phyloP scores from a whole-genome alignment of 2,797 vertebrate genomes.

The Falco cherrug region DNA sequence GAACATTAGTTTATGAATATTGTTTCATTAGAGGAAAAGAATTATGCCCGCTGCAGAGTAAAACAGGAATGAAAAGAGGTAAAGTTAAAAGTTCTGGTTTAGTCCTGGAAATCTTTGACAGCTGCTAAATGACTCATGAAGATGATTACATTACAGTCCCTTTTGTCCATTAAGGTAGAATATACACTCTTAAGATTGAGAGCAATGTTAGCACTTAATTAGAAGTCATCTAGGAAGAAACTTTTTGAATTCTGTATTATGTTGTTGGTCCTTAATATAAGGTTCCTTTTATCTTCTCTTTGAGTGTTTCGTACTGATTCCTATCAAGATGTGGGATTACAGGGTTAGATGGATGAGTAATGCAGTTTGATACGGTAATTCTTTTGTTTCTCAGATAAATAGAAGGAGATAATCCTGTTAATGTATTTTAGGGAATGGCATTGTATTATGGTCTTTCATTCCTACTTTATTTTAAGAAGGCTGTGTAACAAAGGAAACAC shows the following conservation, averaged over 20 bases:
- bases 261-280: background rate
- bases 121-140: background rate
- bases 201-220: background rate
- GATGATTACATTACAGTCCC: background rate
- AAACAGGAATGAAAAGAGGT: background rate
- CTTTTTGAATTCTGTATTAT: background rate
- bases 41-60: background rate
- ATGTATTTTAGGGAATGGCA: background rate
- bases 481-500: background rate
- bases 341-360: slow-evolving; percentile 7
- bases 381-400: background rate
- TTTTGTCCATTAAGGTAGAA: background rate
- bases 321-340: background rate
- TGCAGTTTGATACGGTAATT: slow-evolving; percentile 14
- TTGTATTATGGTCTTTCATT: background rate
- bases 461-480: background rate
- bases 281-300: background rate
- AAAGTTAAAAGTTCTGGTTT: background rate
- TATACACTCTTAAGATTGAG: background rate
- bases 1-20: background rate
- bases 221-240: background rate
- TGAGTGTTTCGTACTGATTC: background rate
- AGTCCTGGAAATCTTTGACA: background rate
- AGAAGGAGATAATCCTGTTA: background rate
- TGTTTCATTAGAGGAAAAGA: background rate